Evolutionary conservation across 2,797 vertebrate genomes (phyloP).

Genomic region (Acomys russatus): DNA sequence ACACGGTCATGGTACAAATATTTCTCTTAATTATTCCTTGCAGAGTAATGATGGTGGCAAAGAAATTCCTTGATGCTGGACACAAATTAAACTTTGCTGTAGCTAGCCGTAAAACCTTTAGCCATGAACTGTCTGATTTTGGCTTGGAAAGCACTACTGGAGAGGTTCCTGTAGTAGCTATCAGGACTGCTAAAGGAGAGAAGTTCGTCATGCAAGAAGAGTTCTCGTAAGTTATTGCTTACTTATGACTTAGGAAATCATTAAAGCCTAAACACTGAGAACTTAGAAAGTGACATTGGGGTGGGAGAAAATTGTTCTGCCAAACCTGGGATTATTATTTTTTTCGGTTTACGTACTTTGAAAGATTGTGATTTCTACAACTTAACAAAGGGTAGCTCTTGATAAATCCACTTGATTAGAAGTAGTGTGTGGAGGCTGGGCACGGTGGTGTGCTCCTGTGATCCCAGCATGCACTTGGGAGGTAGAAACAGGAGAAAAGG

Average conservation of each 20-base stretch:
- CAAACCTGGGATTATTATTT: slow-evolving; percentile 6
- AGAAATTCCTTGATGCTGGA: slow-evolving; percentile 95
- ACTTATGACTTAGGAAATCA: background rate
- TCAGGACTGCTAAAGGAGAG: slow-evolving; percentile 95
- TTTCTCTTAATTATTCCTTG: slow-evolving; percentile 15
- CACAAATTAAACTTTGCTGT: slow-evolving; percentile 95
- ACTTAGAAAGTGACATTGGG: slow-evolving; percentile 11
- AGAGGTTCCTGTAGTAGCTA: slow-evolving; percentile 94
- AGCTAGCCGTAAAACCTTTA: slow-evolving; percentile 94
- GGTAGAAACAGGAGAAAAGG: background rate
- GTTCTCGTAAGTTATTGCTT: slow-evolving; percentile 94
- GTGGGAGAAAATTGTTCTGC: slow-evolving; percentile 44
- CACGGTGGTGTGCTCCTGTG: background rate
- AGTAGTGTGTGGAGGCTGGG: background rate
- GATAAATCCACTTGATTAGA: slow-evolving; percentile 1
- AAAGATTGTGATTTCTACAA: background rate
- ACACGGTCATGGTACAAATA: slow-evolving; percentile 25
- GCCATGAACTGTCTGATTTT: slow-evolving; percentile 94
- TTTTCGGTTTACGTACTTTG: slow-evolving; percentile 45
- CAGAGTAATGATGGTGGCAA: slow-evolving; percentile 99
- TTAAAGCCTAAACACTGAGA: background rate
- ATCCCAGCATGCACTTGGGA: background rate
- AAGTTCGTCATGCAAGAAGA: slow-evolving; percentile 98
- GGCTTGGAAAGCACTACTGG: slow-evolving; percentile 93
- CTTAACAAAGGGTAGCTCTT: slow-evolving; percentile 33